These are phyloP conservation scores for Archips crataeganus DNA, from an alignment of 2,888 invertebrate genomes.

Conservation along the genomic window DNA sequence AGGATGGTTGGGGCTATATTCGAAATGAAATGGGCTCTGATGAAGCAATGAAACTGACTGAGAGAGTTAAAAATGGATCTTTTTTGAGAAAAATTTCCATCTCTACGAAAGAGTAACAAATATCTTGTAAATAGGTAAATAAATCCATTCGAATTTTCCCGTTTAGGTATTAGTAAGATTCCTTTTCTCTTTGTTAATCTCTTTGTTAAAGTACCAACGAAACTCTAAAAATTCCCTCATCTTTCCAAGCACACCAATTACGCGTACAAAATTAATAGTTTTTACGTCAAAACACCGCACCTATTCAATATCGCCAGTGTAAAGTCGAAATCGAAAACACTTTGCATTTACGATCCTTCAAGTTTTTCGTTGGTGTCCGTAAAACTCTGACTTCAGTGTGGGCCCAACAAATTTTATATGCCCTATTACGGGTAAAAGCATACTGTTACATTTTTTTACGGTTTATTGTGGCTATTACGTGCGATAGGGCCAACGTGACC, in stretches of 20 bases:
- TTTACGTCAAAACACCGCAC: slow-evolving; percentile 19
- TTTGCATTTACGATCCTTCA: slow-evolving; percentile 41
- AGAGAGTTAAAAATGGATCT: no score
- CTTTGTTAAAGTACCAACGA: no score
- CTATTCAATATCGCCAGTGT: slow-evolving; percentile 33
- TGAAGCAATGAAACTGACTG: no score
- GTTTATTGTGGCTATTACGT: slow-evolving; percentile 51
- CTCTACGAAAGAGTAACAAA: no score
- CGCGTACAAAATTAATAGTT: slow-evolving; percentile 34
- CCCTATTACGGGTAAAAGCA: slow-evolving; percentile 52
- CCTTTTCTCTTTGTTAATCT: no score
- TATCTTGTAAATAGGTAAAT: no score
- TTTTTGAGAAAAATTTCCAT: no score
- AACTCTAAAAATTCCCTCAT: background rate
- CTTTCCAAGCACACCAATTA: slow-evolving; percentile 19
- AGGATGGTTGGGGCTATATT: no score
- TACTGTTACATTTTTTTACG: slow-evolving; percentile 57
- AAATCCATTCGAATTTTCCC: no score
- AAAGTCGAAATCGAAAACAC: slow-evolving; percentile 38
- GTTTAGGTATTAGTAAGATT: no score
- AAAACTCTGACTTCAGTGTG: slow-evolving; percentile 50
- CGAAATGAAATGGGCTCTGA: no score
- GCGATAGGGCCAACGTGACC: slow-evolving; percentile 36
- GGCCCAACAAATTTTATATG: slow-evolving; percentile 55
- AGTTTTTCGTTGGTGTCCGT: slow-evolving; percentile 39